Base-by-base conservation (phyloP, 2,113 vertebrate genomes). In the Triplophysa tibetana region DNA sequence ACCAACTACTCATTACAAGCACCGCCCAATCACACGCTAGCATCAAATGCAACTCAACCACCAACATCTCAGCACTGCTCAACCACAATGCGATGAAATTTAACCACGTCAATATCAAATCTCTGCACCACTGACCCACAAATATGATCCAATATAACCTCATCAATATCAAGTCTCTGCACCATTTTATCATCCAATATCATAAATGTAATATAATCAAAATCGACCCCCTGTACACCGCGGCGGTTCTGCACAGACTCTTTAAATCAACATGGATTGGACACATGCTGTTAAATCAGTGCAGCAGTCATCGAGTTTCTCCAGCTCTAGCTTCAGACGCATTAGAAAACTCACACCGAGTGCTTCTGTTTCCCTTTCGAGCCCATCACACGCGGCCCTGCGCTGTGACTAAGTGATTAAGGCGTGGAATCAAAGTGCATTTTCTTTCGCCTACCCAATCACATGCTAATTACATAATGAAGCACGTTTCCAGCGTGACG, bases 391-490 rank as follows among this genome's bases (percentile, higher is more conserved):
- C 11, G 24, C 65, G 23, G 24, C 19, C 2, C 33, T 41, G 64
- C 7, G 23, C 70, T 50, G 65, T 83, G 79, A 83, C 81, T 29
- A 83, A 83, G 63, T 38, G 69, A 82, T 83, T 69, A 9, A 70
- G 78, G 77, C 62, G 58, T 84, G 72, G 73, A 85, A 82, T 83
- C 85, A 82, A 77, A 77, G 81, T 75, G 70, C 75, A 41, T 78
- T 82, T 81, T 76, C 76, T 45, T 67, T 79, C 64, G 56, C 78
- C 64, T 54, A 69, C 61, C 50, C 62, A 63, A 63, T 78, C 58
- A 54, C 60, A 76, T 65, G 29, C 78, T 83, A 82, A 85, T 86
- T 81, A 84, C 54, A 72, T 77, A 83, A 83, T 81, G 61, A 83
- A 76, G 10, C 70, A 41, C 63, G 65, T 78, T 70, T 75, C 70